Evolutionary conservation across 2,113 vertebrate genomes (phyloP).

Genomic region (Alouatta palliata): DNA sequence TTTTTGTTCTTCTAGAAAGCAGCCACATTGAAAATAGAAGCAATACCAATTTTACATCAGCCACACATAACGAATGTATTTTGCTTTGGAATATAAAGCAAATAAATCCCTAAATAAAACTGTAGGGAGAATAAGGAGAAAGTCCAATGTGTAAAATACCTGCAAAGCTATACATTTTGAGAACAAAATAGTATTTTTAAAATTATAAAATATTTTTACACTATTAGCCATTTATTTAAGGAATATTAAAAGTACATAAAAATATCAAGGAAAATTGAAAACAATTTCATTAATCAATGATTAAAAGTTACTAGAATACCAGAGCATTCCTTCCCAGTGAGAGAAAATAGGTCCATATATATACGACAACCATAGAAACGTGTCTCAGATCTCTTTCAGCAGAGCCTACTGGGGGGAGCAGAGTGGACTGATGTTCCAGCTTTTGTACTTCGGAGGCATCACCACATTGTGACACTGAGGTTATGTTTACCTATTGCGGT

Average conservation of each 20-base stretch:
- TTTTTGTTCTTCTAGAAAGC: not conserved
- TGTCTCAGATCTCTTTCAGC: not conserved
- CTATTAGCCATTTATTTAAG: not conserved
- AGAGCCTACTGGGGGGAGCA: not conserved
- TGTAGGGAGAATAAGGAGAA: not conserved
- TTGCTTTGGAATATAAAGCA: not conserved
- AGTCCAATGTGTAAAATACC: not conserved
- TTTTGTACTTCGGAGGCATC: not conserved
- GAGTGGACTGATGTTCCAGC: not conserved
- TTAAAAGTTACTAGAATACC: not conserved
- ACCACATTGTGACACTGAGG: too few species aligned
- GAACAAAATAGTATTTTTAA: not conserved
- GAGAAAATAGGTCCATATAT: not conserved
- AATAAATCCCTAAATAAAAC: not conserved
- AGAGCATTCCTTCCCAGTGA: not conserved
- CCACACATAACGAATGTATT: not conserved
- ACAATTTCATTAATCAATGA: not conserved
- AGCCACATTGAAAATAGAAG: not conserved
- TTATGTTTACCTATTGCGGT: not conserved
- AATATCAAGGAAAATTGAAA: not conserved
- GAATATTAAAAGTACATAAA: not conserved
- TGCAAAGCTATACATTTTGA: not conserved
- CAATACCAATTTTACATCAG: not conserved
- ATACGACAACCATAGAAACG: accelerated
- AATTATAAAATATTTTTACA: not conserved